Evolutionary conservation across 2,113 vertebrate genomes (phyloP).

Genomic region (human (Homo sapiens)): DNA sequence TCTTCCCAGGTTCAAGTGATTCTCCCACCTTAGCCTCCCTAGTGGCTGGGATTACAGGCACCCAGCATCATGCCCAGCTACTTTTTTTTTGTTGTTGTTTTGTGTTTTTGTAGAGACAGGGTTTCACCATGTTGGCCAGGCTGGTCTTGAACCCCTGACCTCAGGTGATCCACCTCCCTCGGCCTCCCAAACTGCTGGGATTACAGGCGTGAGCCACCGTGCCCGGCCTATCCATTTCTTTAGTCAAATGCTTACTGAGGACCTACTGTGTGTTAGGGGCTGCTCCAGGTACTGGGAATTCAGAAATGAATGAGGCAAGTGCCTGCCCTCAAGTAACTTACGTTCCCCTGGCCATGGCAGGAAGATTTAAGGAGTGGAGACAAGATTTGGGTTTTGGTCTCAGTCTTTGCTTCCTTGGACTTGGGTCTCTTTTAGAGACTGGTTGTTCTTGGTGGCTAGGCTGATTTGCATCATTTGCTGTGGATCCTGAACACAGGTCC

Average conservation of each 20-base stretch:
- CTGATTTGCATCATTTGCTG: not conserved
- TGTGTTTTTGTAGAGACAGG: no score
- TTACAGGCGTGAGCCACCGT: no score
- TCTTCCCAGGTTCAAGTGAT: no score
- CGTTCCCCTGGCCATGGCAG: not conserved
- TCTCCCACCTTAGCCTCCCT: no score
- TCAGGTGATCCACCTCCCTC: no score
- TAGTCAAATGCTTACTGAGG: not conserved
- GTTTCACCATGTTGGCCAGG: no score
- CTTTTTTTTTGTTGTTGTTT: no score
- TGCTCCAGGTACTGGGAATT: not conserved
- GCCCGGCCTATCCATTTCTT: not conserved
- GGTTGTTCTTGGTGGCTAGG: not conserved
- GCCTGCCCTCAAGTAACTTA: not conserved
- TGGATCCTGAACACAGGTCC: not conserved
- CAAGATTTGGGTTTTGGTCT: not conserved
- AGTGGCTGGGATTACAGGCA: no score
- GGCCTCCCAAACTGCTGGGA: no score
- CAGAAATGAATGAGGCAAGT: not conserved
- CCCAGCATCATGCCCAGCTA: no score
- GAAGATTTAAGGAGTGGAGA: not conserved
- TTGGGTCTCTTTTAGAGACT: not conserved
- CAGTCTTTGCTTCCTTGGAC: not conserved
- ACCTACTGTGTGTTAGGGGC: not conserved
- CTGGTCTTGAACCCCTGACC: no score